A percentile compares a stretch with the other conserved stretches of the same genome.
These are phyloP conservation scores for Megalops atlanticus DNA, from an alignment of 2,113 vertebrate species.

Conservation along the genomic window DNA sequence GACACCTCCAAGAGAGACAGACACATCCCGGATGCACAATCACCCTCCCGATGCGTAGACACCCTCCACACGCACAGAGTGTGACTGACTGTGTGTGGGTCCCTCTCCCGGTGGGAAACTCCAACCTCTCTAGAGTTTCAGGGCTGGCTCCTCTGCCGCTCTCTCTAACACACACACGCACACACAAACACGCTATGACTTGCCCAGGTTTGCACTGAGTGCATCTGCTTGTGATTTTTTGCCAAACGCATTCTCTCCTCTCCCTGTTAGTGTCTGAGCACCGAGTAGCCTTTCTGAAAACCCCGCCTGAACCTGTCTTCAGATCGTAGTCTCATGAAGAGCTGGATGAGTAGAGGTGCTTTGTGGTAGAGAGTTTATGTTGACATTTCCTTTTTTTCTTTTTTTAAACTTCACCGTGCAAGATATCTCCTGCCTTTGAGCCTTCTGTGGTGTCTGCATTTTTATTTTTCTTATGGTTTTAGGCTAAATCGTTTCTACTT, in stretches of 20 bases:
- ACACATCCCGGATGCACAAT: too few species aligned
- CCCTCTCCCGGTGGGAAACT: too few species aligned
- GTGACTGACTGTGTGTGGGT: too few species aligned
- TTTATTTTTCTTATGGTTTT: neutral
- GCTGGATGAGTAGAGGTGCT: neutral
- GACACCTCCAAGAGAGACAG: neutral
- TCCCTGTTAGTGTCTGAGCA: neutral
- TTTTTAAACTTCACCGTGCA: neutral
- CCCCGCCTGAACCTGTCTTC: neutral
- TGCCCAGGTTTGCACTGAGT: neutral
- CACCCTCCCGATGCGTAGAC: too few species aligned
- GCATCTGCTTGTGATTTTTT: neutral
- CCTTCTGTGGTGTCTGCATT: neutral
- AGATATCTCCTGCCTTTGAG: constrained; percentile 1
- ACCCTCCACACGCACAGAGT: too few species aligned
- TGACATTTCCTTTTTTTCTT: neutral
- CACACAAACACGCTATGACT: neutral
- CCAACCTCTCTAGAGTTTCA: too few species aligned
- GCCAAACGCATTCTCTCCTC: neutral
- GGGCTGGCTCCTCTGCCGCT: neutral
- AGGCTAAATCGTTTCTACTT: too few species aligned
- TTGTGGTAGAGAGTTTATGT: neutral
- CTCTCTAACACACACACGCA: neutral
- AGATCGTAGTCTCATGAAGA: neutral
- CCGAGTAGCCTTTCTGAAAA: neutral